Conservation (phyloP, 2,888 invertebrate species). For the Ceratothoa steindachneri region DNA sequence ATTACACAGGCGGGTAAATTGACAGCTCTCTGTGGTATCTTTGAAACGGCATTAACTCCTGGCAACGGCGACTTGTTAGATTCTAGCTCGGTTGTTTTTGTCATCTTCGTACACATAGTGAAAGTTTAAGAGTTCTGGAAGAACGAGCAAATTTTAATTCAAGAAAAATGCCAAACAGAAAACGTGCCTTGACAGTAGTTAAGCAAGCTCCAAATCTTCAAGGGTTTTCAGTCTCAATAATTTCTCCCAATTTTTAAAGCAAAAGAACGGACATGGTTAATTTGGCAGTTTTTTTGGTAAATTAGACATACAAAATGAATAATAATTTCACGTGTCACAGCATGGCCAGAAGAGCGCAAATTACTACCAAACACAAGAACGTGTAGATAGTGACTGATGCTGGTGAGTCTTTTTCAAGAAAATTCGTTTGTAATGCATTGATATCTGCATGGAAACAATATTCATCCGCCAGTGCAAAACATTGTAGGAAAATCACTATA, state of each 20-base stretch:
- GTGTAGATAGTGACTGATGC: conserved; percentile 10
- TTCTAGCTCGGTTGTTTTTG: conserved; percentile 1
- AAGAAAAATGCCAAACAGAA: too few relatives aligned
- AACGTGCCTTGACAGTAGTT: too few relatives aligned
- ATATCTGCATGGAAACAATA: conserved; percentile 15
- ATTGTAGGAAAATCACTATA: neutral
- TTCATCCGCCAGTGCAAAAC: conserved; percentile 4
- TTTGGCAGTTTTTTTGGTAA: neutral
- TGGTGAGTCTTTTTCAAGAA: conserved; percentile 13
- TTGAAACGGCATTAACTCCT: neutral
- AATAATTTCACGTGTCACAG: conserved; percentile 8
- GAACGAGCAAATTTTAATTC: too few relatives aligned
- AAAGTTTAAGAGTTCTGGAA: too few relatives aligned
- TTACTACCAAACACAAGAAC: neutral
- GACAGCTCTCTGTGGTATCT: neutral
- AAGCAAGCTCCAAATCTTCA: too few relatives aligned
- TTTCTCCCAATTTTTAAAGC: too few relatives aligned
- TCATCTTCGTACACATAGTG: conserved; percentile 3
- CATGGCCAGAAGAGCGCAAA: neutral
- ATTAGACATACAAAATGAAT: neutral
- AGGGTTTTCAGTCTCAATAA: too few relatives aligned
- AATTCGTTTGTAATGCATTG: conserved; percentile 13
- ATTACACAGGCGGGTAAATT: conserved; percentile 5
- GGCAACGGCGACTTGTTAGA: neutral
- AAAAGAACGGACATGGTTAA: too few relatives aligned